Evolutionary conservation across 2,113 vertebrate genomes (phyloP).

Genomic region (Columba janthina): DNA sequence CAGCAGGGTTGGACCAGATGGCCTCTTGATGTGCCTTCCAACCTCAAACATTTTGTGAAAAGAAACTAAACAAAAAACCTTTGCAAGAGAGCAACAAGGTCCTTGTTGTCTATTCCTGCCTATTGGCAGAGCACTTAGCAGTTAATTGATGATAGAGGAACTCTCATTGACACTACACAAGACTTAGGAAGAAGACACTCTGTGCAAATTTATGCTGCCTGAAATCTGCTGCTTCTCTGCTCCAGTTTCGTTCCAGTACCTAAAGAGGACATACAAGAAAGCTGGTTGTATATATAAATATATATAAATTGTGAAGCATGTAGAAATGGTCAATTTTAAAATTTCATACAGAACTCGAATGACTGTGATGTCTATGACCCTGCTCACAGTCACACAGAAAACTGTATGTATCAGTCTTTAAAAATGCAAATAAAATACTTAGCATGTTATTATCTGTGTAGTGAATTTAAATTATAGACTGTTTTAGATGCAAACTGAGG

Average conservation of each 20-base stretch:
- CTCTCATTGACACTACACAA: not conserved
- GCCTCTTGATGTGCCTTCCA: not conserved
- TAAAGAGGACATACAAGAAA: too few relatives aligned
- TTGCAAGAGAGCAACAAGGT: not conserved
- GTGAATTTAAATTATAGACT: not conserved
- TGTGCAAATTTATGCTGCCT: not conserved
- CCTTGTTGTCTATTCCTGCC: not conserved
- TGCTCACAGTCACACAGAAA: not conserved
- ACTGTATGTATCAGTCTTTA: not conserved
- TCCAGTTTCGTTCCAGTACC: not conserved
- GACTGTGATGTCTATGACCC: not conserved
- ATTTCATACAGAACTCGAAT: not conserved
- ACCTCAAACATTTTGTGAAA: not conserved
- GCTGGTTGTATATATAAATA: not conserved
- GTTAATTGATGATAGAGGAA: not conserved
- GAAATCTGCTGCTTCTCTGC: not conserved
- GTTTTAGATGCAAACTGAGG: not conserved
- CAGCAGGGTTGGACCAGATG: not conserved
- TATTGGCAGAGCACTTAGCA: not conserved
- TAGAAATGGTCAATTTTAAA: accelerated
- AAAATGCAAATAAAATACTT: not conserved
- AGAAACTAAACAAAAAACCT: not conserved
- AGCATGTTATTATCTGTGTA: not conserved
- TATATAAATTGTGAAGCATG: not conserved
- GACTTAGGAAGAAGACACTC: not conserved